Base-by-base conservation (phyloP, 2,797 vertebrate species). In the Urocyon cinereoargenteus region DNA sequence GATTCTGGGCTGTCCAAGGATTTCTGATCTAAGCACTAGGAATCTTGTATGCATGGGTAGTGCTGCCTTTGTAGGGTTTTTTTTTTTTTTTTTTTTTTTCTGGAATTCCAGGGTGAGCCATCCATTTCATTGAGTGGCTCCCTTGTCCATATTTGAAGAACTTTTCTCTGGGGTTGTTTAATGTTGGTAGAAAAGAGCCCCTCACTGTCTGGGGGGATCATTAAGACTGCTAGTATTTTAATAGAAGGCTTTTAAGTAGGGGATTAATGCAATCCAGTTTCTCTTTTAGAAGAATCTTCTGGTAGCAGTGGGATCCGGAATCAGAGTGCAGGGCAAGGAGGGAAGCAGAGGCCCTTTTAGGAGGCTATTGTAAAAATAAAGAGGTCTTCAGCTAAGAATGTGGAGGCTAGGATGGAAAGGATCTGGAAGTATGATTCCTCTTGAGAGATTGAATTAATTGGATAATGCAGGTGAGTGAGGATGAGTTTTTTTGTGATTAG, bases 41-140 rank as follows among this genome's bases (percentile, higher is more conserved):
- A 55, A 64, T 8, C 51, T 21, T 21, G 10, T 2, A 0, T 13
- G 19, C 16, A 11, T 1, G 15, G 31, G 16, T 57, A 2, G 1
- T 40, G 7, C 45, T 72, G 11, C 7, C 26, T 87, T 77, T 24
- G 24, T 9, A 75, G 45, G 31, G 16, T n/a, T n/a, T n/a, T n/a
- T n/a, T 45, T 45, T 45, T 45, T 45, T 8, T 8, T 45, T 45
- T 45, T 45, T 14, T 73, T 91, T 64, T 88, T 14, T 26, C 49
- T 53, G 0, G n/a, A 9, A 34, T 6, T 55, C 62, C 21, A 77
- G 45, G 24, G 53, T 81, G 36, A 88, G 10, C 22, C 18, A 13
- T n/a, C 31, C 5, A n/a, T n/a, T 66, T 82, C 49, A 51, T 31
- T 84, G 26, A 12, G 31, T 62, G 59, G 57, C 57, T 19, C n/a